Conservation (phyloP, 2,888 invertebrate genomes). For the Lasioglossum marginatum region DNA sequence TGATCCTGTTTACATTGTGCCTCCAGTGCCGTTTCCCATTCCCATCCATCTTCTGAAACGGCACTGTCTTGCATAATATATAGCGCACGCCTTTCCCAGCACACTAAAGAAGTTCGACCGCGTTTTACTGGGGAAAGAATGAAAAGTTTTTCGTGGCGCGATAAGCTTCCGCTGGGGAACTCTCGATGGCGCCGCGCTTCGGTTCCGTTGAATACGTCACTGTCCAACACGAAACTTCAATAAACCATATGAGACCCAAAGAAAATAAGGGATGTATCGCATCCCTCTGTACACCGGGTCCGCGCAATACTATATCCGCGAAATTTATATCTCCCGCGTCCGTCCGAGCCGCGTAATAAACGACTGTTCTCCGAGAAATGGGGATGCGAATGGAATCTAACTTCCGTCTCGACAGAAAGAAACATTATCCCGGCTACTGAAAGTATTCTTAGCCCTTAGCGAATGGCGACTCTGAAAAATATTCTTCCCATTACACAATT, state of each 20-base stretch:
- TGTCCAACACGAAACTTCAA: conserved; percentile 62
- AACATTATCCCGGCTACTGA: neutral
- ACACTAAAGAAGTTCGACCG: conserved; percentile 55
- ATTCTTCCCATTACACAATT: too few species aligned
- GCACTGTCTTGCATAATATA: conserved; percentile 45
- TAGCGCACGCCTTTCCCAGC: conserved; percentile 24
- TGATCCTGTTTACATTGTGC: conserved; percentile 40
- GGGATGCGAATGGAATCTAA: neutral
- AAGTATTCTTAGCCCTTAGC: neutral
- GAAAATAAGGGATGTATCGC: conserved; percentile 26
- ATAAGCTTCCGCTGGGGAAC: conserved; percentile 51
- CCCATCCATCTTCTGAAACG: conserved; percentile 53
- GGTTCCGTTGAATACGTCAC: conserved; percentile 63
- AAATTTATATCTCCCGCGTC: neutral
- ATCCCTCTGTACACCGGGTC: neutral
- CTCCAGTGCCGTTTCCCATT: conserved; percentile 22
- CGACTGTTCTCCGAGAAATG: neutral
- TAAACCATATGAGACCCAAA: conserved; percentile 47
- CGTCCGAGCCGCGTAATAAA: conserved; percentile 10
- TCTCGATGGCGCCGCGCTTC: conserved; percentile 44
- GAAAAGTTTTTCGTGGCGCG: conserved; percentile 44
- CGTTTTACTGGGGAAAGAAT: conserved; percentile 33
- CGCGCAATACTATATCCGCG: neutral
- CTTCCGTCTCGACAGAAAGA: neutral
- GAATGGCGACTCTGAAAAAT: too few species aligned